These are phyloP conservation scores for Thereuonema tuberculata DNA, from an alignment of 1,140 invertebrate species.

Conservation along the genomic window DNA sequence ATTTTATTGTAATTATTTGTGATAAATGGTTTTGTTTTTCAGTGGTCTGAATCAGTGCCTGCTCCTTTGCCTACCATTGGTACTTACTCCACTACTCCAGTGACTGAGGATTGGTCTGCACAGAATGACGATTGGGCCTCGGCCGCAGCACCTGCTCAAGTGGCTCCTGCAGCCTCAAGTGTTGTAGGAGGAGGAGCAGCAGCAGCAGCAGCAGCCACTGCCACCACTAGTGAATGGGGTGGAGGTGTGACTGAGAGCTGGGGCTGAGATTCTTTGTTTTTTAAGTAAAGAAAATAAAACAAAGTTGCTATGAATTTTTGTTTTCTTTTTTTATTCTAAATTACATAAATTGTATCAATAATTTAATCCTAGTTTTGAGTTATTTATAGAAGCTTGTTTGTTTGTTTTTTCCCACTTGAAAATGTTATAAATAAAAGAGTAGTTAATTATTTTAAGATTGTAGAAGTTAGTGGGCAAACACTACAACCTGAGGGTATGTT, in stretches of 20 bases:
- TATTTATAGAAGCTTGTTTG: too few species aligned
- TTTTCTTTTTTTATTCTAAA: too few species aligned
- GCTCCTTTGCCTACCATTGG: conserved; percentile 16
- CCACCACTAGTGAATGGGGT: conserved; percentile 26
- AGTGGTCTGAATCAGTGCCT: conserved; percentile 18
- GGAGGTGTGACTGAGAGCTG: conserved; percentile 13
- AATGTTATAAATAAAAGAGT: too few species aligned
- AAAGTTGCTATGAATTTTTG: too few species aligned
- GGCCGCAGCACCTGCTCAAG: conserved; percentile 12
- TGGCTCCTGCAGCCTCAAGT: conserved; percentile 8
- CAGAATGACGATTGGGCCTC: conserved; percentile 23
- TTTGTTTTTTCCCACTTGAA: too few species aligned
- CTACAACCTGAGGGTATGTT: too few species aligned
- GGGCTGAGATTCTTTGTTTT: too few species aligned
- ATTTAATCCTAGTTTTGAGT: too few species aligned
- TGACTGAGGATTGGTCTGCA: conserved; percentile 25
- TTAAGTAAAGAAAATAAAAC: too few species aligned
- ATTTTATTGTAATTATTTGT: neutral
- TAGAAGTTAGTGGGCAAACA: too few species aligned
- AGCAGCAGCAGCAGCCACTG: conserved; percentile 5
- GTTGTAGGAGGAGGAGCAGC: conserved; percentile 26
- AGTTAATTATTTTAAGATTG: too few species aligned
- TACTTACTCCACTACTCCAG: conserved; percentile 12
- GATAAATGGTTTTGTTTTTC: conserved; percentile 7
- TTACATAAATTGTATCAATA: too few species aligned